Percentiles rank a stretch among this genome's conserved stretches.
Evolutionary conservation across 1,140 invertebrate genomes (phyloP).

Genomic region (Callitettix versicolor): DNA sequence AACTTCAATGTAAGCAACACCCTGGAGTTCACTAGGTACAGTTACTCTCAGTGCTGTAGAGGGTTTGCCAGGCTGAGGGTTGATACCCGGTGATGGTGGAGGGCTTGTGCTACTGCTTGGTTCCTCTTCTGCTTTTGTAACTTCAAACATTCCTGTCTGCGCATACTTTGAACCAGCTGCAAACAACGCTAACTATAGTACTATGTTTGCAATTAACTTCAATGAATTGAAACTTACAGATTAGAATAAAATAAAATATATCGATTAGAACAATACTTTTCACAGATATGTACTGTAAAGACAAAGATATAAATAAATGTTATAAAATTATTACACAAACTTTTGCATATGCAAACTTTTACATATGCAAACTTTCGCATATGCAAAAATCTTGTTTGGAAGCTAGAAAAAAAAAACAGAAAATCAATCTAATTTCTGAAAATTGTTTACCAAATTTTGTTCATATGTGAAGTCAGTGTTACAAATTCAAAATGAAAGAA

Average conservation of each 20-base stretch:
- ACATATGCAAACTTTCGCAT: too few relatives aligned
- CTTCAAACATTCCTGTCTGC: conserved; percentile 92
- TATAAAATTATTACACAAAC: too few relatives aligned
- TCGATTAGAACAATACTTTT: too few relatives aligned
- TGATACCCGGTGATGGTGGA: conserved; percentile 36
- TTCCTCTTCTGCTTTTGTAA: conserved; percentile 84
- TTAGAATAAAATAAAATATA: too few relatives aligned
- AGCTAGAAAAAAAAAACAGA: not conserved
- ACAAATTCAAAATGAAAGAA: not conserved
- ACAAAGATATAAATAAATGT: too few relatives aligned
- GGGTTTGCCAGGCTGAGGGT: conserved; percentile 40
- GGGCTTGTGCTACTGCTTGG: conserved; percentile 41
- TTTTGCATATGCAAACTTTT: too few relatives aligned
- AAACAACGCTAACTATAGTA: conserved; percentile 10
- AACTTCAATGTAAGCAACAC: conserved; percentile 91
- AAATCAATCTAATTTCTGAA: not conserved
- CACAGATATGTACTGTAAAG: too few relatives aligned
- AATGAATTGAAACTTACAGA: too few relatives aligned
- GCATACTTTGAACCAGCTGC: conserved; percentile 78
- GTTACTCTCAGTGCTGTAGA: conserved; percentile 78
- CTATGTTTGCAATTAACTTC: too few relatives aligned
- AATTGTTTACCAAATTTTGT: not conserved
- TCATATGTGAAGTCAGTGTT: not conserved
- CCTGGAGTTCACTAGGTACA: conserved; percentile 87
- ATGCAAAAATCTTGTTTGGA: too few relatives aligned